A percentile compares a stretch with the other conserved stretches of the same genome.
These are phyloP conservation scores for Cryptomyrus ogoouensis DNA, from an alignment of 2,113 vertebrate genomes.

Conservation along the genomic window DNA sequence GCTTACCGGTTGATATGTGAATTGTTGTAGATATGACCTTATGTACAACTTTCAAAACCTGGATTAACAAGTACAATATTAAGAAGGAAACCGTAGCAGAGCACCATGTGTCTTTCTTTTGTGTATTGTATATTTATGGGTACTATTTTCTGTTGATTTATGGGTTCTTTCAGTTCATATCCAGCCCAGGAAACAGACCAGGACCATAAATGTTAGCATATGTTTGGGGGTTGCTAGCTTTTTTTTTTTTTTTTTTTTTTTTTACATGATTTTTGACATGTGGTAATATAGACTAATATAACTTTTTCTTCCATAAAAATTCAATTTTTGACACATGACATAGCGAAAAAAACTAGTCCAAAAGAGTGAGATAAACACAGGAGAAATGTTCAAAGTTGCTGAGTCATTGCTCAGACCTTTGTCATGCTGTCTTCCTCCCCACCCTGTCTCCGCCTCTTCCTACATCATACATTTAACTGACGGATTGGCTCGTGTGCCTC, in stretches of 20 bases:
- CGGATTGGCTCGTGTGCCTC: conserved; percentile 24
- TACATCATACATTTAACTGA: background rate
- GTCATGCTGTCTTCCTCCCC: background rate
- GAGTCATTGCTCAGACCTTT: conserved; percentile 44
- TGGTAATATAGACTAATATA: background rate
- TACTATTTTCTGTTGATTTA: background rate
- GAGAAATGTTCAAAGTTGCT: conserved; percentile 27
- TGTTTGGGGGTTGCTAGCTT: background rate
- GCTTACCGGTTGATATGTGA: background rate
- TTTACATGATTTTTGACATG: background rate
- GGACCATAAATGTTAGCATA: background rate
- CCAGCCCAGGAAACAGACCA: background rate
- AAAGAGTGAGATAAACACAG: background rate
- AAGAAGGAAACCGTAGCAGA: background rate
- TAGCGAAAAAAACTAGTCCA: background rate
- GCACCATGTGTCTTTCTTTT: background rate
- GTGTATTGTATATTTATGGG: background rate
- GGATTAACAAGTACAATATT: background rate
- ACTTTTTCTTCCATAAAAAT: background rate
- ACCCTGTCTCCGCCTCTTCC: background rate
- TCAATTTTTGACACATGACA: background rate
- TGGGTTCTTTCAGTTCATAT: background rate
- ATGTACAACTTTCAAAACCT: background rate
- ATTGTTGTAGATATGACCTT: background rate
- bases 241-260: background rate